Base-by-base conservation (phyloP, 2,113 vertebrate genomes). In the Ramphastos sulfuratus region DNA sequence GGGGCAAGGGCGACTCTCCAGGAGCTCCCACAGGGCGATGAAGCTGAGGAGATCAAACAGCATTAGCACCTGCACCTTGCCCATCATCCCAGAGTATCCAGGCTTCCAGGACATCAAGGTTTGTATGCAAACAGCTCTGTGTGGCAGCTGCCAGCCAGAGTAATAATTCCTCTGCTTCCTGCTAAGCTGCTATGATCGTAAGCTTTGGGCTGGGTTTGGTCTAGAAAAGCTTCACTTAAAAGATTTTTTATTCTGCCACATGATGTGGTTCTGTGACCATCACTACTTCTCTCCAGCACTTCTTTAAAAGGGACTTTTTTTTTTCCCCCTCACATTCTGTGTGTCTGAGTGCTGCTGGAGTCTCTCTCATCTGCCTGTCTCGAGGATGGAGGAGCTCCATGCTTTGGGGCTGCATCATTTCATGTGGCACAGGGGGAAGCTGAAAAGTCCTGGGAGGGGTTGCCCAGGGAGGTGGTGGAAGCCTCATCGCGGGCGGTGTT, bases 71-170 rank as follows among this genome's bases (percentile, higher is more conserved):
- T 72, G 91, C 30, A 82, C 73, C 60, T 80, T 97, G 83, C 96
- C 97, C 84, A 95, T 93, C 91, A 97, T 97, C 66, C 97, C 97
- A 4, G 96, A 97, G 27, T 97, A 97, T 20, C 96, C 96, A 52
- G 97, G 97, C 71, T 97, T 96, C 82, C 97, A 97, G 95, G 97
- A 97, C 16, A 21, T 94, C 14, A 96, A 96, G 97, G 97, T 97
- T 46, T 72, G 97, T 96, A 56, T 55, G 60, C 44, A 79, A 67
- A 56, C 60, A 12, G 74, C n/a, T 65, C 8, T 60, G 3, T 5
- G 1, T 7, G 50, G 7, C 39, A 80, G 23, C 33, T 78, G 11
- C 17, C 42, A 24, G 54, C 31, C 18, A 33, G 12, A 46, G 46
- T 33, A 39, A 35, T 37, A 35, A 64, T 19, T 35, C 30, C 14